Conservation (phyloP, 2,113 vertebrate species). For the Dendropsophus ebraccatus region DNA sequence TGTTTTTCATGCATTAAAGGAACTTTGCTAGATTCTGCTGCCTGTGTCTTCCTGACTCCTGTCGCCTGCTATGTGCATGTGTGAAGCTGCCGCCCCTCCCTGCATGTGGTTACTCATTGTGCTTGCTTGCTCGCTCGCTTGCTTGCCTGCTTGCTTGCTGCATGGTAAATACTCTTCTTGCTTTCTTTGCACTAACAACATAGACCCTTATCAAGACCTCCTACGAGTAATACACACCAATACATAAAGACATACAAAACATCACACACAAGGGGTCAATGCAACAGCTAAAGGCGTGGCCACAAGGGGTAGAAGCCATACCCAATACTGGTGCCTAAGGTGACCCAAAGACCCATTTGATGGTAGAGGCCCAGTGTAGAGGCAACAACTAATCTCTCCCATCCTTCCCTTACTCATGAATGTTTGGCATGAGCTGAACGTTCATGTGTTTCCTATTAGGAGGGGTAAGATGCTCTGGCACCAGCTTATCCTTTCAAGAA, state of each 20-base stretch:
- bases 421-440: too few species aligned
- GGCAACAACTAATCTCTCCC: too few species aligned
- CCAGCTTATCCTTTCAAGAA: too few species aligned
- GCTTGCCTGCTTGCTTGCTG: constrained; percentile 31
- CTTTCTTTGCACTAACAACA: not conserved
- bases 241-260: too few species aligned
- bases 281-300: too few species aligned
- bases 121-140: constrained; percentile 2
- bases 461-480: too few species aligned
- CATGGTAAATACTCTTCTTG: constrained; percentile 19
- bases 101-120: constrained; percentile 13
- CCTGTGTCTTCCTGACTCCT: constrained; percentile 1
- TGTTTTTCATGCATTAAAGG: constrained; percentile 41
- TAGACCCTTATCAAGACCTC: not conserved
- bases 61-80: constrained; percentile 6
- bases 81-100: not conserved
- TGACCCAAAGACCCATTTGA: not conserved
- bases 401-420: too few species aligned
- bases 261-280: too few species aligned
- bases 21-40: constrained; percentile 17
- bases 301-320: not conserved
- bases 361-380: not conserved
- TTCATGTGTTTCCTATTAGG: too few species aligned
- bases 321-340: not conserved
- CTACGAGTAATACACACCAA: not conserved